phyloP scores from a whole-genome alignment of 2,888 invertebrate genomes.

The Alentia gelatinosa region DNA sequence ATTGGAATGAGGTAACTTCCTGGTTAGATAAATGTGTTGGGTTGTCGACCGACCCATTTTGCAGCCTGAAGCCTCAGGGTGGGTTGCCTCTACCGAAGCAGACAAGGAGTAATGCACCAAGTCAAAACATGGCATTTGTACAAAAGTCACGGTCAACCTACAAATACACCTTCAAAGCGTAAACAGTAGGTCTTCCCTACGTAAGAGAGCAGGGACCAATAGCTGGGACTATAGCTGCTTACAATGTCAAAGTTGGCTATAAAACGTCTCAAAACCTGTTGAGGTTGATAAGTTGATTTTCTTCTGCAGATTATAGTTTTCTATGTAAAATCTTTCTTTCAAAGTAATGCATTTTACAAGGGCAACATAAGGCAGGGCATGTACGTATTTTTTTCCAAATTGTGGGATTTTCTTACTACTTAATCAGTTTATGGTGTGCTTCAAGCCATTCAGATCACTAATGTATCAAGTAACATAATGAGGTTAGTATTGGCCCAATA shows the following conservation, averaged over 20 bases:
- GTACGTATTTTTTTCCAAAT: too few relatives aligned
- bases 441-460: too few relatives aligned
- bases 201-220: neutral
- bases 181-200: neutral
- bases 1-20: too few relatives aligned
- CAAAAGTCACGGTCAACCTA: too few relatives aligned
- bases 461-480: too few relatives aligned
- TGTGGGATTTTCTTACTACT: too few relatives aligned
- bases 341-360: too few relatives aligned
- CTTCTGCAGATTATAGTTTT: neutral
- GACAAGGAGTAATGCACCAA: neutral
- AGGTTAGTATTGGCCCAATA: too few relatives aligned
- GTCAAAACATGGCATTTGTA: constrained; percentile 1
- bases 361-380: too few relatives aligned
- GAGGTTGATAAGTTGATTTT: neutral
- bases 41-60: neutral
- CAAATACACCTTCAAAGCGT: neutral
- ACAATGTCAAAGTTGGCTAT: neutral
- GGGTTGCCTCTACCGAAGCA: neutral
- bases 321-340: too few relatives aligned
- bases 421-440: too few relatives aligned
- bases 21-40: neutral
- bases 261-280: neutral
- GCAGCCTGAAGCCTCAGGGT: neutral
- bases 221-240: neutral